Evolutionary conservation across 2,888 invertebrate genomes (phyloP), one percentile per base, ranked within the genome.

Genomic region (Epistrophella euchroma): DNA sequence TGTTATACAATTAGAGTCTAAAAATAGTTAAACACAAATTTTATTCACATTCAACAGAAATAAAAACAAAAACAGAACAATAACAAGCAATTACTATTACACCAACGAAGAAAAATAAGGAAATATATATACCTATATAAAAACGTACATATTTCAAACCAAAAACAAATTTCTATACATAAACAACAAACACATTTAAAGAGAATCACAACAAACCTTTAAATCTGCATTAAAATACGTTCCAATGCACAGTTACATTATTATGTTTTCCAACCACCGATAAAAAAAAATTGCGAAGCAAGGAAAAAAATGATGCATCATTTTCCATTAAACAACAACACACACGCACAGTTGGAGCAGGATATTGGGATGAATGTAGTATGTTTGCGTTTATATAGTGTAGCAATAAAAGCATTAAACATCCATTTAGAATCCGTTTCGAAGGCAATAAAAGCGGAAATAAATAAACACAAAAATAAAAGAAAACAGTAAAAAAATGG

Each of bases 351-450:
- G 10, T 64, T 73, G 56, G 25, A 74, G 47, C 68, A 52, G 50
- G 52, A 68, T 68, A 52, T 68, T 64, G 64, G 56, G 9, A 45
- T 32, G 19, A 66, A 28, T 62, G 62, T 62, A 22, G 62, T 11
- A 22, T 32, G 45, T 22, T 68, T 37, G 58, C 28, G 35, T 58
- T 13, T 58, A 55, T 58, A 47, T 58, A 55, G 55, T 62, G 37
- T 75, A 68, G 52, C 60, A 68, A 80, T 76, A 77, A 81, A 85
- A 85, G 72, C 81, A 81, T 70, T 85, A 68, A 80, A 72, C 72
- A 85, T 85, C 85, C 81, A 84, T 84, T 76, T 56, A 55, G 76
- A 76, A 81, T 85, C 85, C 85, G 60, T 81, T 81, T 81, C 37
- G 85, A 81, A 77, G 68, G 68, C 50, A 85, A 72, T 72, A 80